Conservation (phyloP, 2,888 invertebrate species). For the Sphinx pinastri region DNA sequence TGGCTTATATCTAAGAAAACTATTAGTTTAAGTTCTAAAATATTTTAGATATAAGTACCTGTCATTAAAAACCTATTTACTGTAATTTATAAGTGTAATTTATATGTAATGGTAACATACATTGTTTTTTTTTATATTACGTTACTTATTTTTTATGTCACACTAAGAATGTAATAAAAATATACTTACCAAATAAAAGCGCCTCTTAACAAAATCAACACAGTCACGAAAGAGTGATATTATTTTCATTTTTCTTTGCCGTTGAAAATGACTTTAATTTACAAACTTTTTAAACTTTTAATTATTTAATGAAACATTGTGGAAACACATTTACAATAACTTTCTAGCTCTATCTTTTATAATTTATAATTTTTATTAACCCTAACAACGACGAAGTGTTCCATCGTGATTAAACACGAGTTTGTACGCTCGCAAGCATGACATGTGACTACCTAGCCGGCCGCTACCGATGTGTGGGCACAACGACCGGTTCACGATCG, state of each 20-base stretch:
- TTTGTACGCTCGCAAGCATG: slow-evolving; percentile 15
- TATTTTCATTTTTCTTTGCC: slow-evolving; percentile 47
- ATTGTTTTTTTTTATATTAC: too few species aligned
- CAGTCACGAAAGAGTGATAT: slow-evolving; percentile 50
- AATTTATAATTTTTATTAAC: neutral
- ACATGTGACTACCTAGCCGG: slow-evolving; percentile 31
- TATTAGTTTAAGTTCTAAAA: neutral
- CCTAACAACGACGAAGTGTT: too few species aligned
- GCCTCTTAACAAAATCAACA: slow-evolving; percentile 57
- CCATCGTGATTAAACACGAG: slow-evolving; percentile 20
- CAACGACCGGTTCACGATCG: slow-evolving; percentile 14
- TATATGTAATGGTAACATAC: too few species aligned
- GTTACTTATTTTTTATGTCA: too few species aligned
- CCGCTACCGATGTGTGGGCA: slow-evolving; percentile 27
- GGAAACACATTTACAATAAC: neutral
- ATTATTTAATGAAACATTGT: neutral
- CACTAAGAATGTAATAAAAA: slow-evolving; percentile 4
- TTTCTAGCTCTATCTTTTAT: neutral
- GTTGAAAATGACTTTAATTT: neutral
- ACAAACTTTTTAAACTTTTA: neutral
- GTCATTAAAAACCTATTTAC: too few species aligned
- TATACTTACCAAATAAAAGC: slow-evolving; percentile 67
- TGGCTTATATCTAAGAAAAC: neutral
- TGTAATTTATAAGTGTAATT: too few species aligned
- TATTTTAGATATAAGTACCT: neutral